phyloP scores from a whole-genome alignment of 2,888 invertebrate genomes.

The Melieria crassipennis region DNA sequence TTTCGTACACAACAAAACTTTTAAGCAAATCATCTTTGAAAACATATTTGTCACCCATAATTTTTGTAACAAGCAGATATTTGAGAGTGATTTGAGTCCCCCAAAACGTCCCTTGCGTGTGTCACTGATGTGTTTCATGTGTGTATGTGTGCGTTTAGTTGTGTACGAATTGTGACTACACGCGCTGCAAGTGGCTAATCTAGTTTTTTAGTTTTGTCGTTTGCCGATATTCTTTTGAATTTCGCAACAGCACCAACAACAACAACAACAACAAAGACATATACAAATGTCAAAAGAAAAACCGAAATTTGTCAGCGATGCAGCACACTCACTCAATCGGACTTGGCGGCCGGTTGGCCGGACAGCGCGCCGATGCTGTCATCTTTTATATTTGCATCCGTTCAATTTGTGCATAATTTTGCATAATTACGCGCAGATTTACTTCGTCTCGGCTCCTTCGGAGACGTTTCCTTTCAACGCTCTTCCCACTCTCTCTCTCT shows the following conservation, averaged over 20 bases:
- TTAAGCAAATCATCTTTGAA: too few relatives aligned
- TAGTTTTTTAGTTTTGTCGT: neutral
- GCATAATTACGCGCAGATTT: conserved; percentile 18
- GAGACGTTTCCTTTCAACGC: neutral
- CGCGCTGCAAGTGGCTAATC: neutral
- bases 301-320: too few relatives aligned
- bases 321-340: neutral
- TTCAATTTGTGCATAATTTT: conserved; percentile 19
- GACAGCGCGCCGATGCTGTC: conserved; percentile 8
- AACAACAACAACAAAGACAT: neutral
- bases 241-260: neutral
- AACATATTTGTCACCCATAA: too few relatives aligned
- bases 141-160: too few relatives aligned
- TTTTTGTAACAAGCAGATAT: too few relatives aligned
- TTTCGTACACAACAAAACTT: too few relatives aligned
- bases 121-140: too few relatives aligned
- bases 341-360: neutral
- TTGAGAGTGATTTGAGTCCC: too few relatives aligned
- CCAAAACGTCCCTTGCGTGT: too few relatives aligned
- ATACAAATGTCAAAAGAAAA: too few relatives aligned
- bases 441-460: too few relatives aligned
- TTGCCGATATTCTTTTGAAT: neutral
- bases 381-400: conserved; percentile 10
- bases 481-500: neutral
- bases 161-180: too few relatives aligned